These are phyloP conservation scores for Habrosyne pyritoides DNA, from an alignment of 2,888 invertebrate species.

Conservation along the genomic window DNA sequence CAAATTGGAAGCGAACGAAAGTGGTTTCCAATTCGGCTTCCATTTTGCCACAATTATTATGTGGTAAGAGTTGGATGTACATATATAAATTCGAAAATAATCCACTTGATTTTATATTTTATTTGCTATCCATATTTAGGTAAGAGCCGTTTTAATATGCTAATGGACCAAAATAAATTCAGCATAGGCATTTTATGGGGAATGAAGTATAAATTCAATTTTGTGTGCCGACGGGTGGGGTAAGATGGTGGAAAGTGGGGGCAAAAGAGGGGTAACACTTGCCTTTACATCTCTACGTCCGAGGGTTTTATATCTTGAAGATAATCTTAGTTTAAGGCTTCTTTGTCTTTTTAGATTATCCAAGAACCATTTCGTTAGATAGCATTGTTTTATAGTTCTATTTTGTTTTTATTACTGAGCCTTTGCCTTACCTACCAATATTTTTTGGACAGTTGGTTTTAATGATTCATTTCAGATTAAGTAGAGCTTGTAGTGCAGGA, in stretches of 20 bases:
- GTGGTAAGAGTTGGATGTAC: no score
- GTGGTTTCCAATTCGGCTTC: no score
- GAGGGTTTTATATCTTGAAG: slow-evolving; percentile 39
- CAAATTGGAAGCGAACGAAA: no score
- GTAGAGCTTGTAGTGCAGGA: no score
- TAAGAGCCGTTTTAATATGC: slow-evolving; percentile 75
- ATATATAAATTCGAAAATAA: no score
- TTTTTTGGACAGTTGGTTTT: no score
- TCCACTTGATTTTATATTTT: slow-evolving; percentile 10
- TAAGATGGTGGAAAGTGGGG: slow-evolving; percentile 18
- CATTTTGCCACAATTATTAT: no score
- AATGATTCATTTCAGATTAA: no score
- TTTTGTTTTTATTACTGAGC: background rate
- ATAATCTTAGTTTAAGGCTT: slow-evolving; percentile 50
- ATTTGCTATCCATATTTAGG: slow-evolving; percentile 56
- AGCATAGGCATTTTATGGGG: slow-evolving; percentile 74
- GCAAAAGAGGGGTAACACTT: slow-evolving; percentile 18
- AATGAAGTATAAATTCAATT: slow-evolving; percentile 78
- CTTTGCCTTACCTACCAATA: background rate
- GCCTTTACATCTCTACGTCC: slow-evolving; percentile 11
- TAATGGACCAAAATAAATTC: slow-evolving; percentile 79
- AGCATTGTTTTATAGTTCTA: slow-evolving; percentile 23
- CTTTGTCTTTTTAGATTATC: slow-evolving; percentile 31
- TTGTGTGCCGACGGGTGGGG: slow-evolving; percentile 24
- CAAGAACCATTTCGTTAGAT: slow-evolving; percentile 23